Base-by-base conservation (phyloP, 2,888 invertebrate species). In the Abrostola triplasia region DNA sequence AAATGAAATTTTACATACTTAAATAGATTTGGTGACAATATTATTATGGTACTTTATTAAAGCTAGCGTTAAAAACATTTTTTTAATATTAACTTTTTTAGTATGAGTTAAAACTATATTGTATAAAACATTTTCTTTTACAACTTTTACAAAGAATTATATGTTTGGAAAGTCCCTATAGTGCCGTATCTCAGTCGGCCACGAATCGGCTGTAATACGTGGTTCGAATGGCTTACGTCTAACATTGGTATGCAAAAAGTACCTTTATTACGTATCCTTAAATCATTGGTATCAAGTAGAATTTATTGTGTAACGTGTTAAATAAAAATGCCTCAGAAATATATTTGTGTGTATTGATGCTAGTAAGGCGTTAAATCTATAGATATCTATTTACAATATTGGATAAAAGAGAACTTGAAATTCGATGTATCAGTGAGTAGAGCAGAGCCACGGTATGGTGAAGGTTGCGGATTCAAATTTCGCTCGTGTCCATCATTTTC, bases 131-230 rank as follows among this genome's bases (percentile, higher is more conserved):
- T 57, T 55, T 38, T 10, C 40, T 59, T 68, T 60, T 37, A 59
- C 63, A 52, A 62, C 24, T 40, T 36, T 42, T 64, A 68, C 64
- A 55, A 49, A 64, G 44, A 51, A 36, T 64, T 72, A 50, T 71
- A 71, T 68, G 59, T 58, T 48, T 6, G 4, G 10, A 35, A n/a
- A n/a, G 59, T 73, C 71, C 51, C 73, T 38, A 42, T 9, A 59
- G 71, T 49, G 44, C 57, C 48, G 47, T 73, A 68, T 41, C 68
- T 73, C 69, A 73, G 71, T 64, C 68, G 59, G 54, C 56, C 68
- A 41, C 36, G 54, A 73, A 67, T 56, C 52, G 44, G 24, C 38
- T 40, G 42, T 24, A 41, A 36, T 12, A 56, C 56, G 73, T 35
- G 36, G 42, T 36, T 37, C 73, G 73, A 71, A 71, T 71, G 37